A percentile compares a stretch with the other conserved stretches of the same genome.
phyloP scores from a whole-genome alignment of 2,113 vertebrate species.

The Butorides virescens region DNA sequence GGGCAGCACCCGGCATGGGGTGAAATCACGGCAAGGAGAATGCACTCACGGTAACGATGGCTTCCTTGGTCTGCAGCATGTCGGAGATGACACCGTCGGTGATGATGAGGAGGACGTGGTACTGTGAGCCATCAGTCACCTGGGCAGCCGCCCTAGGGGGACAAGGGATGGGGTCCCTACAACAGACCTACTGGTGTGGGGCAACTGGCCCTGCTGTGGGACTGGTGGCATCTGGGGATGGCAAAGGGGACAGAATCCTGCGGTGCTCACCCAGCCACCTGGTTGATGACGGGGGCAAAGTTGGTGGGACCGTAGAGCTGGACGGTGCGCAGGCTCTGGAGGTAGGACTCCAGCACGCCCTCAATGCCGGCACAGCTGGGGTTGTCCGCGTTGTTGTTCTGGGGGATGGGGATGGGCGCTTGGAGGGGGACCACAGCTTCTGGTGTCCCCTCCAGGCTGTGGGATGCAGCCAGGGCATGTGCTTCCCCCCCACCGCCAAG shows the following conservation, averaged over 20 bases:
- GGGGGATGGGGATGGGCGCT: not conserved
- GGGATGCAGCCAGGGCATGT: not conserved
- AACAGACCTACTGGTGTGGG: not conserved
- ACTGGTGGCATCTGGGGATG: not conserved
- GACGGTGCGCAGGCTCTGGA: constrained; percentile 89
- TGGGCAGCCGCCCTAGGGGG: constrained; percentile 82
- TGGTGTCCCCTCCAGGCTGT: not conserved
- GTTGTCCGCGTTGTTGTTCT: constrained; percentile 86
- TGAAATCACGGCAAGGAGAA: fast-evolving
- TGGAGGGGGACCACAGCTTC: not conserved
- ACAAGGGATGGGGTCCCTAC: not conserved
- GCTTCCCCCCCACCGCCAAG: fast-evolving
- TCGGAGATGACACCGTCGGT: constrained; percentile 98
- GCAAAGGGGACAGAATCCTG: not conserved
- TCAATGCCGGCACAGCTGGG: constrained; percentile 88
- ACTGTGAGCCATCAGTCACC: constrained; percentile 94
- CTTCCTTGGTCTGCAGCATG: constrained; percentile 98
- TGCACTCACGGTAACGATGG: constrained; percentile 90
- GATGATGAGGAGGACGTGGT: constrained; percentile 96
- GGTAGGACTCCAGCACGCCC: constrained; percentile 91
- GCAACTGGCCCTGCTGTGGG: fast-evolving
- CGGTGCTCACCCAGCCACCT: constrained; percentile 87
- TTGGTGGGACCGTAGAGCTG: constrained; percentile 95
- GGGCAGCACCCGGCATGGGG: not conserved
- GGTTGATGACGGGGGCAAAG: constrained; percentile 92